phyloP scores from a whole-genome alignment of 2,113 vertebrate genomes.

The Carettochelys insculpta region DNA sequence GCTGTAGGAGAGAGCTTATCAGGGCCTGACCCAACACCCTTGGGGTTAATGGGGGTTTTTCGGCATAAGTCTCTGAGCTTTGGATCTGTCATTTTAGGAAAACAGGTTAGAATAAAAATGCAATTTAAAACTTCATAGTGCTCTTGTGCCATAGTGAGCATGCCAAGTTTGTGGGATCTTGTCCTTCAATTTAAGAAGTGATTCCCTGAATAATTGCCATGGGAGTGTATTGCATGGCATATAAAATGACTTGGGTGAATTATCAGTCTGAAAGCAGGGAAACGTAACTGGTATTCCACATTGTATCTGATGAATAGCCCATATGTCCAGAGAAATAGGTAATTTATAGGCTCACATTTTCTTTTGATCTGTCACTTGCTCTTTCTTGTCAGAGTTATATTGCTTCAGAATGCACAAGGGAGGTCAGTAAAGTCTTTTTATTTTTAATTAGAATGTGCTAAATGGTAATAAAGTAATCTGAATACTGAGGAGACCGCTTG shows the following conservation, averaged over 20 bases:
- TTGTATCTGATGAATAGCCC: slow-evolving; percentile 66
- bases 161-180: not conserved
- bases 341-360: slow-evolving; percentile 79
- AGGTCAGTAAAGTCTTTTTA: slow-evolving; percentile 72
- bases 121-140: not conserved
- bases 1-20: not conserved
- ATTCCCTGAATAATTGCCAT: slow-evolving; percentile 36
- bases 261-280: slow-evolving; percentile 46
- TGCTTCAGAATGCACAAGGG: slow-evolving; percentile 64
- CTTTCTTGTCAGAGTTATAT: slow-evolving; percentile 76
- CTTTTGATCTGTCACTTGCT: slow-evolving; percentile 76
- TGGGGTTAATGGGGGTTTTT: not conserved
- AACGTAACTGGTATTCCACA: slow-evolving; percentile 64
- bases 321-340: slow-evolving; percentile 66
- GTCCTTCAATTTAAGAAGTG: slow-evolving; percentile 3
- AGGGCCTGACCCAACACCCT: not conserved
- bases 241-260: slow-evolving; percentile 50
- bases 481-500: slow-evolving; percentile 79
- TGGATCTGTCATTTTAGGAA: not conserved
- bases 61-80: not conserved
- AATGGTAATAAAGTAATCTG: slow-evolving; percentile 80
- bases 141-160: not conserved
- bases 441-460: slow-evolving; percentile 82
- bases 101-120: not conserved
- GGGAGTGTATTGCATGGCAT: not conserved